These are phyloP conservation scores for Gavia stellata DNA, from an alignment of 2,113 vertebrate species.

Conservation along the genomic window DNA sequence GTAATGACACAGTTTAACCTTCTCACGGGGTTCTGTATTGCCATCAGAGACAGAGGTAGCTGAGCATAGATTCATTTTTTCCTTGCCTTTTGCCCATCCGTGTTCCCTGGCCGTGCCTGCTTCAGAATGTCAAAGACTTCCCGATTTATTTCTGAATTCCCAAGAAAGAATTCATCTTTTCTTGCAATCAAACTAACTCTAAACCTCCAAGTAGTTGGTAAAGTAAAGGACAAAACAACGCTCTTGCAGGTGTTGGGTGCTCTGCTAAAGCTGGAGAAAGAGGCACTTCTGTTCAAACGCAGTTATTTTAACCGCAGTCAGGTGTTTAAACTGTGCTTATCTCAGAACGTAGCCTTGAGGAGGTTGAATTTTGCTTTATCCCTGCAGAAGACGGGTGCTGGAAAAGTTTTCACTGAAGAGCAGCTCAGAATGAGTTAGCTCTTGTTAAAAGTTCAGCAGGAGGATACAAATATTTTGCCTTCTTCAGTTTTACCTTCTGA, in stretches of 20 bases:
- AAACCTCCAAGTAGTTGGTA: not conserved
- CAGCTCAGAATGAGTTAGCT: not conserved
- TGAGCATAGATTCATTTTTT: not conserved
- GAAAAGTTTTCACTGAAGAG: not conserved
- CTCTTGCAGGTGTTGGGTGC: not conserved
- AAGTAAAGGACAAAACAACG: not conserved
- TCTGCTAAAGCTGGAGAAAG: not conserved
- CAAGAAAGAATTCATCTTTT: not conserved
- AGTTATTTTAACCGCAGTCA: not conserved
- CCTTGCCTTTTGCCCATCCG: not conserved
- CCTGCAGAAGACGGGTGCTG: not conserved
- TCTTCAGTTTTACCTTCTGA: not conserved
- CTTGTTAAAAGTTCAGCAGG: not conserved
- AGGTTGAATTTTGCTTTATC: not conserved
- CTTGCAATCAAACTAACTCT: too few relatives aligned
- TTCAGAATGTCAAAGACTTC: not conserved
- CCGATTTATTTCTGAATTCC: not conserved
- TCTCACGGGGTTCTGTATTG: not conserved
- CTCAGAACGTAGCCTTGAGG: not conserved
- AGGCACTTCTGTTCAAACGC: not conserved
- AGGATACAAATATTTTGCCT: not conserved
- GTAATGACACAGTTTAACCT: not conserved
- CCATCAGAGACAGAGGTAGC: fast-evolving
- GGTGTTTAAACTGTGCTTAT: not conserved
- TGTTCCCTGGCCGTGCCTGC: not conserved